Base-by-base conservation (phyloP, 2,797 vertebrate genomes). In the Poeciliopsis infans region DNA sequence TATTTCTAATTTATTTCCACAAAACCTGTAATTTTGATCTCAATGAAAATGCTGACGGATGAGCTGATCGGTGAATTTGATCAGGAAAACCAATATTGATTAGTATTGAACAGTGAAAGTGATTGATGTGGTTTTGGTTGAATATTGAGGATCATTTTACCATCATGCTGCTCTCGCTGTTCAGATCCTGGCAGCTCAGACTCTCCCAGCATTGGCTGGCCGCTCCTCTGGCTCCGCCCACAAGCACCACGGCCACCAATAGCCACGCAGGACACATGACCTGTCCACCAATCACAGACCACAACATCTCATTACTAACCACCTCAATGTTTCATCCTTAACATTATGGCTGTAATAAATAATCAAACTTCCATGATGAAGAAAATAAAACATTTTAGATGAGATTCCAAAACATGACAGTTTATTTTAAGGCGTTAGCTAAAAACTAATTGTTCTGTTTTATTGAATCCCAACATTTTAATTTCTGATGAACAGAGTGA, bases 141-240 rank as follows among this genome's bases (percentile, higher is more conserved):
- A 36, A 36, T 5, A 5, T 5, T 36, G 36, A 36, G 20, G 18
- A 8, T 41, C 25, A 2, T 31, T 16, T 55, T 91, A 98, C 97
- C 96, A 95, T 80, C 36, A 96, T 74, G 69, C 93, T 93, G 10
- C 88, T 93, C 69, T 97, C 95, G 0, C 94, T 94, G 90, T 74
- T 90, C 31, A 96, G 86, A 15, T 97, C 96, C 87, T 90, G 91
- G 86, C 97, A 98, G 72, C 82, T 93, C 8, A 84, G 84, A 72
- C 93, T 95, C 25, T 96, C 95, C 95, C 95, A 95, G 89, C 97
- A 98, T n/a, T 95, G 95, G 83, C 91, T 77, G n/a, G 64, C 85
- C 31, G 93, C 93, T 55, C 90, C 84, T 75, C 76, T 88, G 78
- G 94, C 92, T 75, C 95, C 92, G 77, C 96, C 91, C 90, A 96